Base-by-base conservation (phyloP, 2,888 invertebrate genomes). In the Slavum lentiscoides region DNA sequence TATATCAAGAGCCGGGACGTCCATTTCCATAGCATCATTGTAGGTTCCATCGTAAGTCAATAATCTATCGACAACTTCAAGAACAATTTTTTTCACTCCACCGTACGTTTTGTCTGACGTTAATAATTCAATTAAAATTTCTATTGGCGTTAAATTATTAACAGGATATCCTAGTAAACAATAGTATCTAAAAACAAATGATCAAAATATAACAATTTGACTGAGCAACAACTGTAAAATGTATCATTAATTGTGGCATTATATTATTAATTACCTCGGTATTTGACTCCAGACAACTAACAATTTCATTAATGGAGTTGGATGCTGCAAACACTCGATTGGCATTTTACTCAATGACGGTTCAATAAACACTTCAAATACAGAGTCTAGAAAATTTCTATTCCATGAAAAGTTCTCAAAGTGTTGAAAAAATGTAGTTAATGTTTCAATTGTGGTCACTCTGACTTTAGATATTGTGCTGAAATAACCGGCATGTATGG, bases 311-410 rank as follows among this genome's bases (percentile, higher is more conserved):
- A 97, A 87, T 2, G 92, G 90, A 1, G 96, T 95, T 0, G 96
- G 95, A 84, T 91, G 92, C 84, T 94, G 92, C 80, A 95, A 91
- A 94, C 91, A 92, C 85, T 97, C 96, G 69, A 90, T 88, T 0
- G 92, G 90, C 21, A 97, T 87, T 85, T 92, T 93, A 17, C 90
- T 88, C 81, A 95, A 87, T 85, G 91, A 89, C 0, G 96, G 95
- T 92, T 94, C 96, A 15, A 98, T 89, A 70, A 93, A 91, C 0
- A 93, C 91, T 72, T 91, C 88, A 85, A 93, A 96, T 23, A 96
- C 85, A 0, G 92, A 91, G 83, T 91, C 90, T 15, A 96, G 87
- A 86, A 96, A 93, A 9, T 88, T 87, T 37, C 87, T 85, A 8
- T 88, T 88, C 93, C 95, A 97, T 7, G 88, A 86, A 85, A 94